Evolutionary conservation across 2,888 invertebrate genomes (phyloP).

Genomic region (Nyleta sp.): DNA sequence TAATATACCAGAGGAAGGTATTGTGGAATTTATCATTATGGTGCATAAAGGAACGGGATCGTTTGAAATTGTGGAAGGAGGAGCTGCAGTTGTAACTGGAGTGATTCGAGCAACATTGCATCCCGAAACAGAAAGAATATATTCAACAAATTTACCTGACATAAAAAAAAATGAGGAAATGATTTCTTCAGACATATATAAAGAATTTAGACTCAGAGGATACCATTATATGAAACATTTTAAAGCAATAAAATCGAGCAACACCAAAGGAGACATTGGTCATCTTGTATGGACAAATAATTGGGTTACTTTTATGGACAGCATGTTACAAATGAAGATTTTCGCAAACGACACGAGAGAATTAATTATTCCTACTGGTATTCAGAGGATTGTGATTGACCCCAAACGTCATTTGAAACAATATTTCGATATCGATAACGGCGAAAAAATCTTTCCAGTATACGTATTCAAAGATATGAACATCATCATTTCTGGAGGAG

Average conservation of each 20-base stretch:
- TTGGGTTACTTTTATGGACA: conserved; percentile 88
- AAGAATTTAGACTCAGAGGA: conserved; percentile 83
- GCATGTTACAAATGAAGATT: conserved; percentile 86
- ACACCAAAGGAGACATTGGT: conserved; percentile 80
- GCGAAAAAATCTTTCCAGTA: conserved; percentile 77
- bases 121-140: conserved; percentile 74
- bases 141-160: conserved; percentile 65
- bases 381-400: conserved; percentile 84
- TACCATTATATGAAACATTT: conserved; percentile 84
- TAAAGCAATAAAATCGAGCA: conserved; percentile 83
- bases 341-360: conserved; percentile 81
- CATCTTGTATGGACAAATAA: conserved; percentile 85
- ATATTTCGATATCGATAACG: conserved; percentile 68
- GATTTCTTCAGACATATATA: conserved; percentile 80
- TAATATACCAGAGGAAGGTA: conserved; percentile 87
- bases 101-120: conserved; percentile 85
- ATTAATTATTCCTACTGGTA: conserved; percentile 85
- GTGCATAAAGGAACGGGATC: conserved; percentile 84
- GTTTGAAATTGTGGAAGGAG: conserved; percentile 87
- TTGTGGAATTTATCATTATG: conserved; percentile 84
- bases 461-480: conserved; percentile 80
- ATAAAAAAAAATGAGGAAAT: conserved; percentile 70
- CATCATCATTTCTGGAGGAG: conserved; percentile 83
- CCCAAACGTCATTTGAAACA: conserved; percentile 81
- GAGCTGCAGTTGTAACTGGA: conserved; percentile 88